phyloP scores from a whole-genome alignment of 2,113 vertebrate species.

The Electrona antarctica region DNA sequence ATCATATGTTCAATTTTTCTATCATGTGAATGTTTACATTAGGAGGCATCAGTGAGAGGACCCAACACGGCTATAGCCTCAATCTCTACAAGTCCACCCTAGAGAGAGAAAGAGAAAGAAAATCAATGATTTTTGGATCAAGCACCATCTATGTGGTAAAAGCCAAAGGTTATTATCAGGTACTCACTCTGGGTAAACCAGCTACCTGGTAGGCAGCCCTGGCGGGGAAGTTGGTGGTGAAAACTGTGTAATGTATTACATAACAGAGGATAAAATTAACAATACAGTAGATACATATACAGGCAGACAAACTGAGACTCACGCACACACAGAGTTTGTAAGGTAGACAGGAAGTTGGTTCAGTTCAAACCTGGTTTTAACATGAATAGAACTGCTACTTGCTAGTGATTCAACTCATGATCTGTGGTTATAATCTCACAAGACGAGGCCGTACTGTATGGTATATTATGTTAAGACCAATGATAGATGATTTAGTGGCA shows the following conservation, averaged over 20 bases:
- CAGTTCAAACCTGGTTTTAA: too few relatives aligned
- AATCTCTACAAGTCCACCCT: constrained; percentile 81
- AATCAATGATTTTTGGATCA: too few relatives aligned
- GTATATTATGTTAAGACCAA: too few relatives aligned
- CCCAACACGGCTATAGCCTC: constrained; percentile 79
- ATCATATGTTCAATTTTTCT: background rate
- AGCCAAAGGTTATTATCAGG: background rate
- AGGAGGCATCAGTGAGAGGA: constrained; percentile 63
- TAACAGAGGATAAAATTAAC: background rate
- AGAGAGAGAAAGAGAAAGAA: constrained; percentile 6
- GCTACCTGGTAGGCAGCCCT: constrained; percentile 82
- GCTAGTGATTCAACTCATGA: too few relatives aligned
- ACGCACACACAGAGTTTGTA: background rate
- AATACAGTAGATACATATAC: background rate
- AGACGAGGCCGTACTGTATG: too few relatives aligned
- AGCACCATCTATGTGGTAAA: background rate
- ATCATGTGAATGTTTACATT: constrained; percentile 26
- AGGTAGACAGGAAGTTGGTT: too few relatives aligned
- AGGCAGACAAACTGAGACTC: background rate
- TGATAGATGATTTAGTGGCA: too few relatives aligned
- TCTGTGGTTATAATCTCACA: too few relatives aligned
- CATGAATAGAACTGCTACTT: too few relatives aligned
- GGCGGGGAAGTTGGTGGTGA: constrained; percentile 77
- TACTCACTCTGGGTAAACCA: constrained; percentile 77
- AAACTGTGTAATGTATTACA: constrained; percentile 62